Conservation (phyloP, 2,113 vertebrate species). For the Piaya cayana region DNA sequence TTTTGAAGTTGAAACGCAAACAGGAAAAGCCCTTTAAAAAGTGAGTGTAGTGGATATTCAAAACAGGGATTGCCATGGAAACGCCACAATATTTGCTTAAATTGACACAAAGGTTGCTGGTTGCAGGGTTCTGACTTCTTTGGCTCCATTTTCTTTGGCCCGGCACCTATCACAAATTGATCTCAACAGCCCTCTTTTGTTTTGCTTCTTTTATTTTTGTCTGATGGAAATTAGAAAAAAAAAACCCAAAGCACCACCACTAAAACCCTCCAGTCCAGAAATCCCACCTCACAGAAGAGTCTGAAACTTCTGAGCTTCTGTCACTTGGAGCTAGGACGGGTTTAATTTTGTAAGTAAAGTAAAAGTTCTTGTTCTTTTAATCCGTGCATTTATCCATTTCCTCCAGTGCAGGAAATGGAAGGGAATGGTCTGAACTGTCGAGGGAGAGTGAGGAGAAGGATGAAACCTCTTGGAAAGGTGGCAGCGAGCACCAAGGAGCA, state of each 20-base stretch:
- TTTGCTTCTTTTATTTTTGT: constrained; percentile 53
- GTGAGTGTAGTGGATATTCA: constrained; percentile 81
- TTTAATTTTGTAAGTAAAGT: constrained; percentile 17
- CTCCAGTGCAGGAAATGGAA: neutral
- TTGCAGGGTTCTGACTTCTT: constrained; percentile 73
- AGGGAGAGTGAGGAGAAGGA: neutral
- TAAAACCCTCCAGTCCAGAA: neutral
- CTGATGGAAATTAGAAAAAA: constrained; percentile 1
- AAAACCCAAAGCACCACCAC: neutral
- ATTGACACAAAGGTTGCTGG: constrained; percentile 84
- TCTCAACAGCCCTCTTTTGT: constrained; percentile 44
- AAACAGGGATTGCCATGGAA: constrained; percentile 86
- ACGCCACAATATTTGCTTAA: constrained; percentile 88
- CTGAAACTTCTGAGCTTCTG: constrained; percentile 6
- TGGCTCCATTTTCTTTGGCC: constrained; percentile 73
- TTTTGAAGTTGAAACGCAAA: constrained; percentile 82
- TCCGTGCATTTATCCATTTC: constrained; percentile 1
- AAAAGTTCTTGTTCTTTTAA: constrained; percentile 19
- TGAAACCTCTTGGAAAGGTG: neutral
- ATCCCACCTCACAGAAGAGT: neutral
- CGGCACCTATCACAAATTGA: constrained; percentile 67
- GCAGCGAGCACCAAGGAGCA: neutral
- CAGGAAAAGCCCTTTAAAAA: constrained; percentile 86
- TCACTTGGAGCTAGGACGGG: neutral
- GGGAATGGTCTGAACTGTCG: neutral